Evolutionary conservation across 2,113 vertebrate species (phyloP), one percentile per base, ranked within the genome.

Genomic region (Ptilonorhynchus violaceus): DNA sequence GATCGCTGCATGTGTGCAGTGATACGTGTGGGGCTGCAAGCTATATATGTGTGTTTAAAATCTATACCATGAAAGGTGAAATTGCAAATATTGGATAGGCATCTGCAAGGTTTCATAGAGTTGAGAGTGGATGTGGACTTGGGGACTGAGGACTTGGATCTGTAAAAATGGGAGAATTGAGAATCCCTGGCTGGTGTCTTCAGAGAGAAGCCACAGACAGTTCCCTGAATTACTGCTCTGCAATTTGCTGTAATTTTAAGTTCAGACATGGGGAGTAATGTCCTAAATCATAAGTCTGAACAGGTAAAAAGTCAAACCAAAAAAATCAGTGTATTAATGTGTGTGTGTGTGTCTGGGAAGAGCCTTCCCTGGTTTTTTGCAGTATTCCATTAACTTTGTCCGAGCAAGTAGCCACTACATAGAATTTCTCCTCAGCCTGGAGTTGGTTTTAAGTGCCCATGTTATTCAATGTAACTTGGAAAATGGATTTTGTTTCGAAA

Each of bases 1-100:
- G 68, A 85, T 96, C 91, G 33, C 87, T 90, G 92, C 44, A 66
- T 79, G 91, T 75, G 81, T 89, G 88, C 62, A 85, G 35, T 27
- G 87, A 64, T 73, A 82, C 14, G 6, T 35, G 17, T 88, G 24
- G 63, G 56, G 33, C 11, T 62, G 70, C 88, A 92, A 84, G 86
- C 79, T n/a, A 35, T 22, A 35, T 22, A 5, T 6, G 18, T 16
- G 14, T 72, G 52, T 84, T 66, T 56, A 12, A 25, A 64, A 89
- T n/a, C 27, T 19, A 3, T 11, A 8, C 50, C 18, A 31, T 3
- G 7, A 21, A 70, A 95, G 91, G 69, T 58, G 37, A 39, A 69
- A 19, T 68, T 91, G 37, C 52, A 39, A 4, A 8, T 70, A 30
- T 4, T 41, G 56, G 13, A 21, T 72, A 1, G 7, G 7, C 60